Percentiles rank a stretch among this genome's conserved stretches.
These are phyloP conservation scores for Coregonus suidteri DNA, from an alignment of 2,797 vertebrate species.

Conservation along the genomic window DNA sequence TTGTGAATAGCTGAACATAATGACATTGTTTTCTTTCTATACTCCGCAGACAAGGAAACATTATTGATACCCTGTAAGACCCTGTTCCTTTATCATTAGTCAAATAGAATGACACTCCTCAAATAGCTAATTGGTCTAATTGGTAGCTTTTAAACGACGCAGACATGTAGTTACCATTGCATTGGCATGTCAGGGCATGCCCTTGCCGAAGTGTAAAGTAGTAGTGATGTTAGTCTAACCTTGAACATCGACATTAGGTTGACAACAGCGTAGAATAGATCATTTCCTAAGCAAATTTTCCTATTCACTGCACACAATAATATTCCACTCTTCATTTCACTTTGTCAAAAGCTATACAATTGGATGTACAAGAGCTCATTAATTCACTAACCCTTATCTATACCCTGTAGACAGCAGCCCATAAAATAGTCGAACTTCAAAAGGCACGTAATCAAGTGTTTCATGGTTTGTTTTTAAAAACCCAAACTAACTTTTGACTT, in stretches of 20 bases:
- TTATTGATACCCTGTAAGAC: neutral
- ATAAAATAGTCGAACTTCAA: too few species aligned
- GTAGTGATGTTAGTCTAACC: neutral
- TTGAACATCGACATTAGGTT: neutral
- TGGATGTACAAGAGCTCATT: neutral
- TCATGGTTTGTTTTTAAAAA: too few species aligned
- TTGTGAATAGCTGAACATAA: neutral
- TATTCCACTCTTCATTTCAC: too few species aligned
- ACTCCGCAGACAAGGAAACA: neutral
- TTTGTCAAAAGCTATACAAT: neutral
- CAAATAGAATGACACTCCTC: slow-evolving; percentile 20
- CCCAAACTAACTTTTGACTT: too few species aligned
- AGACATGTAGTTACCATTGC: neutral
- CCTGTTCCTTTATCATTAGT: slow-evolving; percentile 3
- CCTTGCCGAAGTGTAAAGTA: neutral
- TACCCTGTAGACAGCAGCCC: too few species aligned
- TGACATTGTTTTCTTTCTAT: neutral
- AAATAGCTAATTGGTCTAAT: slow-evolving; percentile 28
- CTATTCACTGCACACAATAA: too few species aligned
- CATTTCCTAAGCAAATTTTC: too few species aligned
- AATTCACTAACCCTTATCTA: neutral
- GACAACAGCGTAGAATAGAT: slow-evolving; percentile 14
- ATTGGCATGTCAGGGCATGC: neutral
- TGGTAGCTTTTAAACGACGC: slow-evolving; percentile 2
- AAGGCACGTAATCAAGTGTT: too few species aligned